phyloP scores from a whole-genome alignment of 2,113 vertebrate species.

The Dasypus novemcinctus region DNA sequence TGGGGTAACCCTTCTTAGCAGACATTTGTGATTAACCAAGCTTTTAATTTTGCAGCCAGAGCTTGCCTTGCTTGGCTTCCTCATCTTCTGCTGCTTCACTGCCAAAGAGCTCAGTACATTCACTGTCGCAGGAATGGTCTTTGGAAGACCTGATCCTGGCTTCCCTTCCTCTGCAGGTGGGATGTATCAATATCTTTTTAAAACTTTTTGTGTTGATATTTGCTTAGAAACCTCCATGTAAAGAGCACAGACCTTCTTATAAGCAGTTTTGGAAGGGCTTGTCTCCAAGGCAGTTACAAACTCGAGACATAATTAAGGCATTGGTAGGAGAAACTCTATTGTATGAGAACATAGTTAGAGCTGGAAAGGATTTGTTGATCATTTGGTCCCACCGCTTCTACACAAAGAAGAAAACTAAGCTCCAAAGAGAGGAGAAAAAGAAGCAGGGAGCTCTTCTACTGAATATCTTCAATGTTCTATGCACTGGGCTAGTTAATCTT shows the following conservation, averaged over 20 bases:
- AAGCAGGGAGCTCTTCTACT: not conserved
- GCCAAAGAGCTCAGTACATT: not conserved
- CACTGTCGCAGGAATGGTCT: not conserved
- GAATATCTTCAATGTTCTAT: not conserved
- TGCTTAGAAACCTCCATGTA: slow-evolving; percentile 32
- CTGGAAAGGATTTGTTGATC: not conserved
- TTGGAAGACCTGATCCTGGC: not conserved
- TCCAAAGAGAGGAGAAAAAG: not conserved
- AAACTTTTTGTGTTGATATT: slow-evolving; percentile 41
- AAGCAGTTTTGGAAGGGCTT: slow-evolving; percentile 49
- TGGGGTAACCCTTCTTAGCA: slow-evolving; percentile 11
- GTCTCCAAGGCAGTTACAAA: slow-evolving; percentile 62
- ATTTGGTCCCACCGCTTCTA: not conserved
- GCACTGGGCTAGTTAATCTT: not conserved
- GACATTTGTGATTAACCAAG: not conserved
- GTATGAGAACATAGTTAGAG: not conserved
- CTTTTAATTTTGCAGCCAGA: not conserved
- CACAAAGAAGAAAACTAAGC: slow-evolving; percentile 40
- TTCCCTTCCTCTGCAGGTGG: not conserved
- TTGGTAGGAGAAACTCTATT: slow-evolving; percentile 67
- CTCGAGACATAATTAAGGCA: slow-evolving; percentile 3
- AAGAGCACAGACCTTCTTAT: slow-evolving; percentile 61
- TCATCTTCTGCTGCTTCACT: not conserved
- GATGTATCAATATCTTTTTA: not conserved
- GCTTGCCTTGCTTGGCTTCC: not conserved